Conservation (phyloP, 1,140 invertebrate genomes). For the Drosophila kohkoa region DNA sequence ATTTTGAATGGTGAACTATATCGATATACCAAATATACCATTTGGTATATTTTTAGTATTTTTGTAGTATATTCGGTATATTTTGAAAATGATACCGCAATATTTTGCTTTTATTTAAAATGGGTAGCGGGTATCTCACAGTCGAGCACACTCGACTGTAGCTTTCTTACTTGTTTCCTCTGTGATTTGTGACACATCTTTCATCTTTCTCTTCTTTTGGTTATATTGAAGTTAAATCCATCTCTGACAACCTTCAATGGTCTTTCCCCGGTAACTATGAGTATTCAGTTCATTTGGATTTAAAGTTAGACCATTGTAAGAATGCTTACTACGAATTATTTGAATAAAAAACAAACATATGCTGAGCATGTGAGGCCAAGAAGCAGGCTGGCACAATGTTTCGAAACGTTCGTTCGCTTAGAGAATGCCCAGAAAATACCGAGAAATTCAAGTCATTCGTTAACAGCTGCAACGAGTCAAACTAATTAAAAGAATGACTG, state of each 20-base stretch:
- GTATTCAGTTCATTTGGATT: slow-evolving; percentile 1
- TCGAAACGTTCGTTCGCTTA: neutral
- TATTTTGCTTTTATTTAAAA: no score
- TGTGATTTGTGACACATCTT: neutral
- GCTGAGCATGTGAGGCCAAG: slow-evolving; percentile 27
- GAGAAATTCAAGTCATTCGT: slow-evolving; percentile 31
- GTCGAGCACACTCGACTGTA: no score
- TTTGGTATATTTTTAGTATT: no score
- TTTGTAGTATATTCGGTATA: no score
- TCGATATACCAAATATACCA: no score
- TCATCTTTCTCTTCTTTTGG: neutral
- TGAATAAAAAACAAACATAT: slow-evolving; percentile 32
- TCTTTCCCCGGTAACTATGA: slow-evolving; percentile 6
- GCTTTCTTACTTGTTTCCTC: no score
- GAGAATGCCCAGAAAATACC: slow-evolving; percentile 11
- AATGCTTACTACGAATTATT: slow-evolving; percentile 37
- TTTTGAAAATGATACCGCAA: no score
- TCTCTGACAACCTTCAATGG: slow-evolving; percentile 19
- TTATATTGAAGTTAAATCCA: no score
- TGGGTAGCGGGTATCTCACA: no score
- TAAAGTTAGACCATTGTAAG: neutral
- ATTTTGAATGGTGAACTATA: no score
- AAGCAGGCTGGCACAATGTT: slow-evolving; percentile 20
- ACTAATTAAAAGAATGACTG: slow-evolving; percentile 51
- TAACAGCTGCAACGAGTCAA: slow-evolving; percentile 44